Evolutionary conservation across 2,888 invertebrate genomes (phyloP), one percentile per base, ranked within the genome.

Genomic region (Tenthredo scrophulariae): DNA sequence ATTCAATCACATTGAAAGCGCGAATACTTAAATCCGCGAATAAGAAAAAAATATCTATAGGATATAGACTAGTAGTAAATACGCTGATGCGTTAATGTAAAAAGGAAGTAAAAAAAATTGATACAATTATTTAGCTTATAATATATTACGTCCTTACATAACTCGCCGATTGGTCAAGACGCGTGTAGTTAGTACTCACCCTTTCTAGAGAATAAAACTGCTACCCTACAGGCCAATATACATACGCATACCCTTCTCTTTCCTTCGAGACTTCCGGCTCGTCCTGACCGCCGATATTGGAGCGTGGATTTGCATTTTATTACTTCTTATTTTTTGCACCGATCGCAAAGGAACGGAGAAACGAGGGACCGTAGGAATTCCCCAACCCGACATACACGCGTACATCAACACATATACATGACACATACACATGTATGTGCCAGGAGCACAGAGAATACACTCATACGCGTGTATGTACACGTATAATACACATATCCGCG

Each of bases 241-340:
- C 46, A 70, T 65, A 83, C 70, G n/a, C 26, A 18, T 22, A 29
- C 67, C 70, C 67, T 70, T 46, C 67, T 70, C 83, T 46, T 50
- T 43, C 70, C 70, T 50, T 83, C 83, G 83, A 65, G 50, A 83
- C 83, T 67, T 83, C 46, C 83, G 65, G 46, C 26, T 37, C 67
- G 26, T 33, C 22, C 83, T 65, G 67, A 83, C 80, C 80, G 80
- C 83, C 50, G 83, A 83, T 83, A 83, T 83, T 83, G 83, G 70
- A 83, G 83, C 37, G 65, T 70, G 83, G 83, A 83, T 83, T 83
- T 83, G 83, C 83, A 83, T 83, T 83, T 83, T 83, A 83, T 83
- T 83, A 83, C 83, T 67, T 83, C 33, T 83, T 70, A 58, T 83
- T 83, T 83, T 83, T 83, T 46, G 83, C 83, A 83, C 50, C 83